A percentile compares a stretch with the other conserved stretches of the same genome.
These are phyloP conservation scores for Nemotelus nigrinus DNA, from an alignment of 2,888 invertebrate species.

Conservation along the genomic window DNA sequence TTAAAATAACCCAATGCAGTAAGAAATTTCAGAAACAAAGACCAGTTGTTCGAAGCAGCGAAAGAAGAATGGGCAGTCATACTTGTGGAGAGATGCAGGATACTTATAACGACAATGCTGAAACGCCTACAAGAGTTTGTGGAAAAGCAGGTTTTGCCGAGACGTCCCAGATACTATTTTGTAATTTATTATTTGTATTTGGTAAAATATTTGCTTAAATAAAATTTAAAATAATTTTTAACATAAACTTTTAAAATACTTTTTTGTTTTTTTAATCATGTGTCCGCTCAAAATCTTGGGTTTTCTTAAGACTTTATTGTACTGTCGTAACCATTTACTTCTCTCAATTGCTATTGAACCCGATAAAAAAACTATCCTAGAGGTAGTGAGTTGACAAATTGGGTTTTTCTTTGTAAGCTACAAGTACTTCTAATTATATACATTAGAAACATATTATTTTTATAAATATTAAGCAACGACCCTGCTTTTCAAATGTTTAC, in stretches of 20 bases:
- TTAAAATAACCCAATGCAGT: neutral
- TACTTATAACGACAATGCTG: neutral
- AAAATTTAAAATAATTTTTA: too few species aligned
- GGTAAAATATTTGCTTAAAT: neutral
- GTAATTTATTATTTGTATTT: neutral
- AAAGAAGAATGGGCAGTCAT: neutral
- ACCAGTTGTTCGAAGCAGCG: neutral
- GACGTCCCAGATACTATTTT: neutral
- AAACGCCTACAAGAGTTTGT: neutral
- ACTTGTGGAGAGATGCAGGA: neutral
- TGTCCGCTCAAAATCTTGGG: neutral
- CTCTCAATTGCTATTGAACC: neutral
- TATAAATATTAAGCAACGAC: too few species aligned
- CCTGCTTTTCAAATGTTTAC: too few species aligned
- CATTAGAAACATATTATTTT: too few species aligned
- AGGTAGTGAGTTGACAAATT: neutral
- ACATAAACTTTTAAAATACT: too few species aligned
- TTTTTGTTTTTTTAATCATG: neutral
- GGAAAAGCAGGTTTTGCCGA: neutral
- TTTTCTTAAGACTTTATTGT: neutral
- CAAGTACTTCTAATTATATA: neutral
- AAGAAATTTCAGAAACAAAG: neutral
- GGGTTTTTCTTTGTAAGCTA: neutral
- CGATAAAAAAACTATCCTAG: neutral
- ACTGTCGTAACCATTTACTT: neutral